Evolutionary conservation across 2,113 vertebrate species (phyloP).

Genomic region (Sprattus sprattus): DNA sequence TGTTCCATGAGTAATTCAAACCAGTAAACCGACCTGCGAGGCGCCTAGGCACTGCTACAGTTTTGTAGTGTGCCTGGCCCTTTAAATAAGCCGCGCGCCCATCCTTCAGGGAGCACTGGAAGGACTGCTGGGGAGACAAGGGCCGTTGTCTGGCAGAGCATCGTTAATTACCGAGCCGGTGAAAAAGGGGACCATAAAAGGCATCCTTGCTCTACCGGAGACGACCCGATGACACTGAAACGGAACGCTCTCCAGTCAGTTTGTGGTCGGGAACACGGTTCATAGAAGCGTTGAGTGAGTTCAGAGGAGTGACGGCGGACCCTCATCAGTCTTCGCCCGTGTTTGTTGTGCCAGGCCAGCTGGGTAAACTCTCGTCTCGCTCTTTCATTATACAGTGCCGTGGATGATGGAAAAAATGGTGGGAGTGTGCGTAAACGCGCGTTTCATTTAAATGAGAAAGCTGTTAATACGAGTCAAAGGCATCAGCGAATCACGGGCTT

Average conservation of each 20-base stretch:
- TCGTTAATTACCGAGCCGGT: constrained; percentile 33
- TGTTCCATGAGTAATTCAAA: constrained; percentile 53
- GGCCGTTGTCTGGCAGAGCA: constrained; percentile 43
- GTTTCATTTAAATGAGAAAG: neutral
- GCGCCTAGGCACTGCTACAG: neutral
- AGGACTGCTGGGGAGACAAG: constrained; percentile 7
- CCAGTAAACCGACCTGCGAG: constrained; percentile 30
- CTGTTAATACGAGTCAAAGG: neutral
- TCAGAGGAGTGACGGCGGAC: constrained; percentile 46
- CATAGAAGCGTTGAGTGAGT: constrained; percentile 38
- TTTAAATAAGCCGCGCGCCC: constrained; percentile 68
- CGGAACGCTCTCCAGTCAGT: constrained; percentile 40
- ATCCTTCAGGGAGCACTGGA: constrained; percentile 36
- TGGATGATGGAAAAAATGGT: constrained; percentile 33
- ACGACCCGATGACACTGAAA: constrained; percentile 55
- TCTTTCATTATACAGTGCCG: constrained; percentile 36
- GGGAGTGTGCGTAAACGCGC: constrained; percentile 9
- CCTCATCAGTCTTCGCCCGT: constrained; percentile 60
- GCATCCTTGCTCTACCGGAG: constrained; percentile 36
- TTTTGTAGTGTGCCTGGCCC: constrained; percentile 57
- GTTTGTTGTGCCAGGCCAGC: constrained; percentile 55
- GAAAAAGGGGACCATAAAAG: constrained; percentile 25
- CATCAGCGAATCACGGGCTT: neutral
- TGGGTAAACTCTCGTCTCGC: constrained; percentile 60
- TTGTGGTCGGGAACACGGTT: constrained; percentile 18